Evolutionary conservation across 2,797 vertebrate genomes (phyloP).

Genomic region (Gallirallus australis): DNA sequence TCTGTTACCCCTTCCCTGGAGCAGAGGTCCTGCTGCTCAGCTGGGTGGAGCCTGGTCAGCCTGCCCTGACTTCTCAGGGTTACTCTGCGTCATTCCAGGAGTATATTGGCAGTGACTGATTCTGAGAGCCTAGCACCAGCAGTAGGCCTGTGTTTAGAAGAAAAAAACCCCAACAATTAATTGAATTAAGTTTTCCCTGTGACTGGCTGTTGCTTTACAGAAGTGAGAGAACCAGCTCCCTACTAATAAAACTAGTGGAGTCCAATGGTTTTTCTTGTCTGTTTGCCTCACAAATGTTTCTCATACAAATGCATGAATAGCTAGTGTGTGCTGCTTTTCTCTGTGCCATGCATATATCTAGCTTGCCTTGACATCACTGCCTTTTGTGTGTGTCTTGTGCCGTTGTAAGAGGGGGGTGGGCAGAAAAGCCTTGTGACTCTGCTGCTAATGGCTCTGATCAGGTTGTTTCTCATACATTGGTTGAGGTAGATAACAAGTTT

Average conservation of each 20-base stretch:
- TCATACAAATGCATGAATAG: background rate
- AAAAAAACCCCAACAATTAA: background rate
- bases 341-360: background rate
- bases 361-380: background rate
- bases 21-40: background rate
- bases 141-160: background rate
- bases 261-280: background rate
- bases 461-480: conserved; percentile 1
- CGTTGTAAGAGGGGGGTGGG: background rate
- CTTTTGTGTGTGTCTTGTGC: background rate
- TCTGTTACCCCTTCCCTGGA: background rate
- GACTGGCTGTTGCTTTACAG: background rate
- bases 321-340: background rate
- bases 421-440: background rate
- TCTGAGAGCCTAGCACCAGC: rapidly evolving
- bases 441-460: background rate
- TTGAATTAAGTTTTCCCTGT: background rate
- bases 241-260: background rate
- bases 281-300: background rate
- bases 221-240: background rate
- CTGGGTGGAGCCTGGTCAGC: background rate
- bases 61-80: background rate
- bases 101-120: background rate
- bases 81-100: background rate
- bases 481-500: conserved; percentile 24